A percentile compares a stretch with the other conserved stretches of the same genome.
Conservation (phyloP, 2,888 invertebrate species). For the Mimumesa dahlbomi region DNA sequence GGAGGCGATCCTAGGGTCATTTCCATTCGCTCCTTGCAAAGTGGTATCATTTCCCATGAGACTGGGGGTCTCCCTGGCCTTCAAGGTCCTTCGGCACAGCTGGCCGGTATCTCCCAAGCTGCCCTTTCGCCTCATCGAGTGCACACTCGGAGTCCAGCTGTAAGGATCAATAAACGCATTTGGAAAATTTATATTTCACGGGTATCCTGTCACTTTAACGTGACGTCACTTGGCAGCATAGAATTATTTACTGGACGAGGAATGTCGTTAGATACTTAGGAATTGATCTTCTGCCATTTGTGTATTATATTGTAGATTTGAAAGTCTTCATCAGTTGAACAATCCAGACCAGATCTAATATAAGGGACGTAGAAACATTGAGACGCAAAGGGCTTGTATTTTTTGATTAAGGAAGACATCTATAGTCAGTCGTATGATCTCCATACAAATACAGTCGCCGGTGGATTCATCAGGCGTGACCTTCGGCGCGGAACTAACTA, state of each 20-base stretch:
- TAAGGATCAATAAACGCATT: slow-evolving; percentile 38
- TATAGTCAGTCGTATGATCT: slow-evolving; percentile 46
- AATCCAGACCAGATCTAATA: too few species aligned
- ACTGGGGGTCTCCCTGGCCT: slow-evolving; percentile 59
- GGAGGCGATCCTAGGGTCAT: slow-evolving; percentile 75
- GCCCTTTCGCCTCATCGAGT: slow-evolving; percentile 55
- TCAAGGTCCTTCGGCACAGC: slow-evolving; percentile 65
- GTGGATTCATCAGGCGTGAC: slow-evolving; percentile 70
- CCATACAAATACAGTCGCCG: slow-evolving; percentile 72
- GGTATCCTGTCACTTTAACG: too few species aligned
- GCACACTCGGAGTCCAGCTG: slow-evolving; percentile 26
- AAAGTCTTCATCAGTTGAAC: too few species aligned
- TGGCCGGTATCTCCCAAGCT: slow-evolving; percentile 51
- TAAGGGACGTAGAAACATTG: too few species aligned
- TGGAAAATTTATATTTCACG: neutral
- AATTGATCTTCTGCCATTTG: too few species aligned
- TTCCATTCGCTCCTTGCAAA: slow-evolving; percentile 79
- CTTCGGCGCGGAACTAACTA: slow-evolving; percentile 78
- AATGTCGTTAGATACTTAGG: too few species aligned
- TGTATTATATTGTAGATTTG: too few species aligned
- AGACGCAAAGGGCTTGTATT: too few species aligned
- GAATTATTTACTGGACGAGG: too few species aligned
- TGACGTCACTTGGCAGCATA: too few species aligned
- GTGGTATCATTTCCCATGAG: slow-evolving; percentile 79
- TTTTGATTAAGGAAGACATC: neutral